Evolutionary conservation across 2,113 vertebrate genomes (phyloP), one percentile per base, ranked within the genome.

Genomic region (Cephalophus harveyi): DNA sequence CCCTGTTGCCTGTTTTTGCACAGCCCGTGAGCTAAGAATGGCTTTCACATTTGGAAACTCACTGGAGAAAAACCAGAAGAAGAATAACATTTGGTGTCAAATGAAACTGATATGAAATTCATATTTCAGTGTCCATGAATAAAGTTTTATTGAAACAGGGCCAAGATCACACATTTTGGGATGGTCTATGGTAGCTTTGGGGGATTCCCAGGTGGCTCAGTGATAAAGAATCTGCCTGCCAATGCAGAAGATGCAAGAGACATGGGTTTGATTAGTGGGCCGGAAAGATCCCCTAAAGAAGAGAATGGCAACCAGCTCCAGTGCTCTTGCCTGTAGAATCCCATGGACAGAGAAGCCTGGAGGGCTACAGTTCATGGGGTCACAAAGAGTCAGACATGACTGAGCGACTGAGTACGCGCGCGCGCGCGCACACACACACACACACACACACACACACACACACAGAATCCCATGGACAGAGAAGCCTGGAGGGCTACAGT

Each of bases 31-130:
- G 7, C 46, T 76, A 84, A 81, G 67, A 88, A 87, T 33, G 28
- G 11, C 43, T 87, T 95, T 95, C 17, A 33, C 17, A 43, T n/a
- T 71, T 91, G 79, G 62, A 93, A 94, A 94, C 50, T 71, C 27
- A 28, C n/a, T 46, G 10, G 33, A 88, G 81, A 79, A 81, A 89
- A 96, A 52, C 48, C 7, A 50, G 27, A 84, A 87, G 16, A 84
- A 89, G 10, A 85, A 43, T 13, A 55, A 60, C 19, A 67, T 79
- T 96, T 71, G 79, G 30, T 71, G 11, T 64, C 33, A 94, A 76
- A 54, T 86, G 52, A 87, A 78, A 94, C 93, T 14, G 9, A 33
- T 1, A 89, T 3, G 27, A 81, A 82, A 93, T 59, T 76, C 11
- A 60, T 17, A 91, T 48, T 78, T 92, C 21, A 79, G 52, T 36